Percentiles rank a stretch among this genome's conserved stretches.
Evolutionary conservation across 2,113 vertebrate species (phyloP).

Genomic region (Pomatorhinus ruficollis): DNA sequence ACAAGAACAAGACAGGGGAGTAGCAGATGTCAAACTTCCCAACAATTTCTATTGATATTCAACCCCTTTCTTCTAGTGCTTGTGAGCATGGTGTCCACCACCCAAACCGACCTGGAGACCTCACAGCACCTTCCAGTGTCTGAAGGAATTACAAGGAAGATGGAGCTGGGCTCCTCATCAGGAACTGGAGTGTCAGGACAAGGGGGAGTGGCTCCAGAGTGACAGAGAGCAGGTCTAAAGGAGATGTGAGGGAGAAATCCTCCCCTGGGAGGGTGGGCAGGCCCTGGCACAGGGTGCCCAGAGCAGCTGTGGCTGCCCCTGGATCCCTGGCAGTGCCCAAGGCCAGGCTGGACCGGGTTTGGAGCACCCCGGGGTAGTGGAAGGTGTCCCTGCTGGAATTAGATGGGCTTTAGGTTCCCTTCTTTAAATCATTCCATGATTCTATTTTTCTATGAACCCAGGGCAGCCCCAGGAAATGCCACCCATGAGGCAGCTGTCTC

Average conservation of each 20-base stretch:
- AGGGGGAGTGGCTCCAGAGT: neutral
- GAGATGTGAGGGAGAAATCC: neutral
- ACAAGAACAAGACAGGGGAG: neutral
- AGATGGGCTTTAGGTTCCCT: neutral
- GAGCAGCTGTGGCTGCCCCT: neutral
- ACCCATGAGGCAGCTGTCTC: neutral
- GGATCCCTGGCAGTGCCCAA: neutral
- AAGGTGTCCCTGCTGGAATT: neutral
- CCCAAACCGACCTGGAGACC: neutral
- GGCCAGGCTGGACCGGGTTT: neutral
- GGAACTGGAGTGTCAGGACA: neutral
- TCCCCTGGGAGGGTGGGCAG: accelerated
- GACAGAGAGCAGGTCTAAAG: neutral
- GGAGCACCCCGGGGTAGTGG: neutral
- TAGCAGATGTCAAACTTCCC: neutral
- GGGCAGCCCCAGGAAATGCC: neutral
- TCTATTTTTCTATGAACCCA: neutral
- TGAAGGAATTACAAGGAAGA: neutral
- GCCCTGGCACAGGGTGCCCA: neutral
- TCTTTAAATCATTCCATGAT: too few species aligned
- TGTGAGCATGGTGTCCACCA: accelerated
- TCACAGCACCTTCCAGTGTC: neutral
- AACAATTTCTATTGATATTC: neutral
- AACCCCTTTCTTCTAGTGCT: neutral
- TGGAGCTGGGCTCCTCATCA: neutral